These are phyloP conservation scores for Ambastaia sidthimunki DNA, from an alignment of 2,797 vertebrate genomes.

Conservation along the genomic window DNA sequence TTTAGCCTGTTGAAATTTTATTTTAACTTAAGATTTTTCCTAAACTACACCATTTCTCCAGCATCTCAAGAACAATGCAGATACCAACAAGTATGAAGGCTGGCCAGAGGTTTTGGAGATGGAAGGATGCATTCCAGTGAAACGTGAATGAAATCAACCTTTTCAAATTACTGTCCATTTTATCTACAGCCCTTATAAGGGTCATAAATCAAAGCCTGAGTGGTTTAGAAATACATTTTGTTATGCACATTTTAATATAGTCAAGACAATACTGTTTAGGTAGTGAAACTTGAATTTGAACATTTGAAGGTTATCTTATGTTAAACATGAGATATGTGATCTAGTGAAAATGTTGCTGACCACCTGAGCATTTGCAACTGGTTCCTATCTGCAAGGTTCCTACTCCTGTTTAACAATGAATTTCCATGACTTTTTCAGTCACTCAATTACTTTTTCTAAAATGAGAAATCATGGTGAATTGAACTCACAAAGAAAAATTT, in stretches of 20 bases:
- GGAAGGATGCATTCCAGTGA: conserved; percentile 95
- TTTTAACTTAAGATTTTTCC: not conserved
- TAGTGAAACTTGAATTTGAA: not conserved
- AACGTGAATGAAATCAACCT: conserved; percentile 75
- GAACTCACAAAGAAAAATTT: not conserved
- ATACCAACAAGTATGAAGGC: conserved; percentile 98
- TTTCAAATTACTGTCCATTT: not conserved
- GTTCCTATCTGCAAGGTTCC: too few relatives aligned
- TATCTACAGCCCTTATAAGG: not conserved
- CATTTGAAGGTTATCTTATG: not conserved
- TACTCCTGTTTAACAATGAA: too few relatives aligned
- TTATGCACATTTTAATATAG: not conserved
- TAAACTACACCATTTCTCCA: conserved; percentile 65
- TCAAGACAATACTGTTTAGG: not conserved
- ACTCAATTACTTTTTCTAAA: too few relatives aligned
- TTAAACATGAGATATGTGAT: too few relatives aligned
- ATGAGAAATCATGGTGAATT: not conserved
- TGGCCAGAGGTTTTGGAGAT: conserved; percentile 98
- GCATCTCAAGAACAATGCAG: conserved; percentile 95
- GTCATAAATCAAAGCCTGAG: not conserved
- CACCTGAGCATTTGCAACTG: too few relatives aligned
- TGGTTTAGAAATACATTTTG: not conserved
- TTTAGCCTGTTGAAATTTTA: not conserved
- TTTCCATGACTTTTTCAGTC: not conserved
- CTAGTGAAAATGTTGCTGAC: too few relatives aligned